Conservation (phyloP, 2,113 vertebrate genomes). For the Pogona vitticeps region DNA sequence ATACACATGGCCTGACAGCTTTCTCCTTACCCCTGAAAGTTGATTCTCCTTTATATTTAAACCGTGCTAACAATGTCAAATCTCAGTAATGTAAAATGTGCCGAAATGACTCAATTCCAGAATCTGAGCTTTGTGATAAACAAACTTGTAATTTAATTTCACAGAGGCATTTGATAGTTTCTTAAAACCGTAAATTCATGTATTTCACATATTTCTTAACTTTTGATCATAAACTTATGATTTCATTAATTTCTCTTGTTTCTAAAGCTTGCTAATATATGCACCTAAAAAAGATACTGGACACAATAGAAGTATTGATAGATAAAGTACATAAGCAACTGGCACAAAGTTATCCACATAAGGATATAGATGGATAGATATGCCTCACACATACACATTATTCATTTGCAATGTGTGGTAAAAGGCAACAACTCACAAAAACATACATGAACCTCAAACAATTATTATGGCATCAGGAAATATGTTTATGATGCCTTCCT, state of each 20-base stretch:
- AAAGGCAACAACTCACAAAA: constrained; percentile 1
- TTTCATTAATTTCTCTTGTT: no score
- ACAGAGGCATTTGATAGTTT: not conserved
- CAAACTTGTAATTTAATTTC: not conserved
- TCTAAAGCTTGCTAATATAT: no score
- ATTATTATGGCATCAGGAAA: not conserved
- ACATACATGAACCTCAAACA: not conserved
- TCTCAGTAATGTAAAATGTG: not conserved
- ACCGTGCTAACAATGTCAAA: not conserved
- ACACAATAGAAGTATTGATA: not conserved
- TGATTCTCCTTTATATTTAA: not conserved
- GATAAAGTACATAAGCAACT: not conserved
- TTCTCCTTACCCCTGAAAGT: not conserved
- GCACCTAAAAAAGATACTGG: no score
- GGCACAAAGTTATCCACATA: not conserved
- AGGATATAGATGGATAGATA: no score
- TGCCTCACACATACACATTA: not conserved
- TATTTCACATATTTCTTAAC: no score
- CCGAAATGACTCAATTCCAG: not conserved
- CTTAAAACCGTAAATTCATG: not conserved
- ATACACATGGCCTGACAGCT: not conserved
- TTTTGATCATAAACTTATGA: no score
- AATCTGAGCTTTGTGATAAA: not conserved
- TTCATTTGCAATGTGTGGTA: not conserved
- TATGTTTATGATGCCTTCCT: not conserved